These are phyloP conservation scores for Spheniscus humboldti DNA, from an alignment of 2,797 vertebrate species.

Conservation along the genomic window DNA sequence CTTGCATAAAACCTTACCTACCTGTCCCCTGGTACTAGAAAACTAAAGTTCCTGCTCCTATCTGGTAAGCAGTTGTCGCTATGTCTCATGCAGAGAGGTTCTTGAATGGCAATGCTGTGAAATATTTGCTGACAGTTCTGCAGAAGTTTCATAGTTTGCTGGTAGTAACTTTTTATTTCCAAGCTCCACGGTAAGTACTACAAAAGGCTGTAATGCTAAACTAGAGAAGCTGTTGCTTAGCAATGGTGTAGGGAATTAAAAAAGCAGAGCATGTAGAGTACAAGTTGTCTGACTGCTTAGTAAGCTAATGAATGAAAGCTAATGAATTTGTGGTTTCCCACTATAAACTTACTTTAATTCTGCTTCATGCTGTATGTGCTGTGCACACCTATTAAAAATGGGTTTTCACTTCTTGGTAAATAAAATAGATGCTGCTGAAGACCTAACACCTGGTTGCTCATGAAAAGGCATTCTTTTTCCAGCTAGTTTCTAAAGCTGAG, in stretches of 20 bases:
- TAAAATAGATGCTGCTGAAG: not conserved
- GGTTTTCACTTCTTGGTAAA: not conserved
- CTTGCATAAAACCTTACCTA: not conserved
- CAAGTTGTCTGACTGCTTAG: not conserved
- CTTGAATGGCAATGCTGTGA: not conserved
- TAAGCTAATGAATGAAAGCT: not conserved
- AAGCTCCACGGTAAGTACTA: not conserved
- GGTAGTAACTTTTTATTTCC: not conserved
- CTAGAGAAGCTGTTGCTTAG: not conserved
- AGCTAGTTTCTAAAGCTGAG: not conserved
- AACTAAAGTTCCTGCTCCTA: not conserved
- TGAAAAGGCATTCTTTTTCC: not conserved
- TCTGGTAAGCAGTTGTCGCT: not conserved
- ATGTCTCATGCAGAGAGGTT: not conserved
- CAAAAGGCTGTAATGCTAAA: not conserved
- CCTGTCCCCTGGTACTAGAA: not conserved
- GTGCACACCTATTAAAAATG: not conserved
- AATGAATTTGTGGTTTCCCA: not conserved
- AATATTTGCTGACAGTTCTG: not conserved
- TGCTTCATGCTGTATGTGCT: not conserved
- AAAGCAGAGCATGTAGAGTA: not conserved
- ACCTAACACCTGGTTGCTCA: not conserved
- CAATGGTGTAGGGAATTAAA: not conserved
- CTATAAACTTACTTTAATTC: not conserved
- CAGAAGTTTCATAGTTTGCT: not conserved